Base-by-base conservation (phyloP, 1,140 invertebrate genomes). In the Belonocnema kinseyi region DNA sequence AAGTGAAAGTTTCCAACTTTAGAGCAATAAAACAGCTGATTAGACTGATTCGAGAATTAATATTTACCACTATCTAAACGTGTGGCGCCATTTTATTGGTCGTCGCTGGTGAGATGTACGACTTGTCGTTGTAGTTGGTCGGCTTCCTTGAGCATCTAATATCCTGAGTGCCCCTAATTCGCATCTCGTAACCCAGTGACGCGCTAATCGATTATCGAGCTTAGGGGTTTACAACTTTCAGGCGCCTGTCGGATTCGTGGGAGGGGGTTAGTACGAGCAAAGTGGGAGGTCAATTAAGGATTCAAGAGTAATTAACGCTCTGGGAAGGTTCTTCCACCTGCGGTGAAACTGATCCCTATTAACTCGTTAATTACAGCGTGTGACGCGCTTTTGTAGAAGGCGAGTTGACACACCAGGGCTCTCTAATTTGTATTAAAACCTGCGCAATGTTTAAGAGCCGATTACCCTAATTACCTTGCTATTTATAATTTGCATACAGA, bases 121-220 rank as follows among this genome's bases (percentile, higher is more conserved):
- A 82, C 79, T 80, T 84, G 83, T 83, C 81, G 78, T 76, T 80
- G 78, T 83, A 81, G 85, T 82, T 82, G 79, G 73, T 81, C 79
- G 72, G 80, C 75, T 72, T 75, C 79, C 76, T 82, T 74, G 79
- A 80, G 73, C 77, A 86, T 88, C 87, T 88, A 88, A 90, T 90
- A 90, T 89, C 87, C 87, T 82, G 85, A 89, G 86, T 88, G 86
- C 81, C 85, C 84, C 88, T 89, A 89, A 90, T 90, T 90, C 87
- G 83, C 85, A 81, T 79, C 70, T 78, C 83, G 83, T 85, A 86
- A 85, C 82, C 84, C 82, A 81, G 80, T 80, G 81, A 85, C 83
- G 84, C 87, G 83, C 82, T 86, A 86, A 89, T 89, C 87, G 88
- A 89, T 89, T 80, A 79, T 79, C 78, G 80, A 79, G 79, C 82